Evolutionary conservation across 2,888 invertebrate species (phyloP).

Genomic region (Caenorhabditis uteleia): DNA sequence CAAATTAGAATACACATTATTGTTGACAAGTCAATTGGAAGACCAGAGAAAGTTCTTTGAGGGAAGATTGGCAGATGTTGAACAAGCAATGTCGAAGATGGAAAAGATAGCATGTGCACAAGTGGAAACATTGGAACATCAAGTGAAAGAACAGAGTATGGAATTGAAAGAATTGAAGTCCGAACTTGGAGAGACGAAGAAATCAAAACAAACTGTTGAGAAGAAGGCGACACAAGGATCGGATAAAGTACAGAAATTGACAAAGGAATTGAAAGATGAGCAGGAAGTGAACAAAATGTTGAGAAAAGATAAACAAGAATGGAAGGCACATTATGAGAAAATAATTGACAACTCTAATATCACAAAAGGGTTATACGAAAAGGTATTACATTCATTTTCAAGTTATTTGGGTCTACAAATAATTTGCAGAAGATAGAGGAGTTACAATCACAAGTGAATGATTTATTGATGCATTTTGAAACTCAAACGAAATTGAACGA

Average conservation of each 20-base stretch:
- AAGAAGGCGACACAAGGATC: conserved; percentile 77
- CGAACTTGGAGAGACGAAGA: conserved; percentile 37
- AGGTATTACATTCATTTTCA: conserved; percentile 5
- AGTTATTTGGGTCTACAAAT: no score
- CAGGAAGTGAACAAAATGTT: conserved; percentile 79
- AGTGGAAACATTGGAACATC: conserved; percentile 73
- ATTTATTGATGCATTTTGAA: conserved; percentile 95
- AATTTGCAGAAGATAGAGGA: conserved; percentile 78
- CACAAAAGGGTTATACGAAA: conserved; percentile 57
- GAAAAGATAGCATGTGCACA: conserved; percentile 70
- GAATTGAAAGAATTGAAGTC: conserved; percentile 70
- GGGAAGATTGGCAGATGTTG: conserved; percentile 70
- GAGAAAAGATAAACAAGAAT: conserved; percentile 79
- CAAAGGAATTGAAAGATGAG: conserved; percentile 59
- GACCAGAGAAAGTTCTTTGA: conserved; percentile 86
- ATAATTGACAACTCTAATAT: conserved; percentile 71
- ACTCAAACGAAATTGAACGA: conserved; percentile 77
- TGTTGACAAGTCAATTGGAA: conserved; percentile 92
- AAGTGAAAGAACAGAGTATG: conserved; percentile 73
- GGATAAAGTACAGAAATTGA: conserved; percentile 77
- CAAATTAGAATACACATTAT: conserved; percentile 93
- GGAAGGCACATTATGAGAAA: conserved; percentile 74
- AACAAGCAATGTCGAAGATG: conserved; percentile 77
- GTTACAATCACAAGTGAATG: conserved; percentile 88
- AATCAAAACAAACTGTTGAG: conserved; percentile 74